Base-by-base conservation (phyloP, 2,888 invertebrate species). In the Adelognathus sp. region DNA sequence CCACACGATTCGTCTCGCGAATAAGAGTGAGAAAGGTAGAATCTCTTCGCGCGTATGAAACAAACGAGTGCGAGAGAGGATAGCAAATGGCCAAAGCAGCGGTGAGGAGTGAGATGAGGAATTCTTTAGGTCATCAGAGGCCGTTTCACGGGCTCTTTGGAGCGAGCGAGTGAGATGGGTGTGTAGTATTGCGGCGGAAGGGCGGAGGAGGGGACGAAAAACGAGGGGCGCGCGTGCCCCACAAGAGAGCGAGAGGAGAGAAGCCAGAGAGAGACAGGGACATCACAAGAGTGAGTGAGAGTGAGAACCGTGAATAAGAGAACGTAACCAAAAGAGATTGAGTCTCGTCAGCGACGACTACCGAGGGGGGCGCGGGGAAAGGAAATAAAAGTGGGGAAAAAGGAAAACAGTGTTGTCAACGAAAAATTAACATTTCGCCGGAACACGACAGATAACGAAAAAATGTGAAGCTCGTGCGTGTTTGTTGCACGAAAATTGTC, bases 251-350 rank as follows among this genome's bases (percentile, higher is more conserved):
- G 29, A 46, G 14, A 44, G 29, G 14, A 6, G 9, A 33, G 29
- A 60, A 16, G 36, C 21, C 39, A 67, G 4, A 16, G n/a, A 67
- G 52, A 75, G 79, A 56, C 60, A 60, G 56, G 64, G 76, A 77
- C 56, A 80, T 66, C 69, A 63, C 50, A 73, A 81, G 80, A 80
- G 76, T 66, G 80, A 79, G 72, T 11, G 21, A 46, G 21, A 46
- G 5, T 1, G 5, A 76, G 71, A 78, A 61, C 69, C 41, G 61
- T 44, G 46, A 76, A 76, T 70, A 67, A 71, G 74, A 79, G 79
- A 79, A 76, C 76, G 79, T 75, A 79, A 76, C 66, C 79, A 67
- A 67, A 79, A 76, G 67, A 72, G 79, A 79, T 79, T 76, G 72
- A 79, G 76, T 67, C 72, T 72, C 76, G 72, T 31, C 50, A 58